These are phyloP conservation scores for Saimiri boliviensis DNA, from an alignment of 2,113 vertebrate species.

Conservation along the genomic window DNA sequence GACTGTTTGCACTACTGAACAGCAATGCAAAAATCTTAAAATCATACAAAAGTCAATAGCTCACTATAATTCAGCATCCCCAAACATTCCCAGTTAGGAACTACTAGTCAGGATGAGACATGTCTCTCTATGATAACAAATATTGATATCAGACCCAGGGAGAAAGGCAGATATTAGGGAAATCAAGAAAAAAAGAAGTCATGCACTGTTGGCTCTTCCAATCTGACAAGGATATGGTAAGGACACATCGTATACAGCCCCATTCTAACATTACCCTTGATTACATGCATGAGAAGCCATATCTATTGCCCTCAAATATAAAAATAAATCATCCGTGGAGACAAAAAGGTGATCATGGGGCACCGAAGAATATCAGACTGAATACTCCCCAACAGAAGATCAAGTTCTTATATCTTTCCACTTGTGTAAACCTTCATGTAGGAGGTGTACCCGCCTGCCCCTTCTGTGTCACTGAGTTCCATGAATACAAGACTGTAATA, in stretches of 20 bases:
- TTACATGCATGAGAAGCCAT: not conserved
- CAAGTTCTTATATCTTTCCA: not conserved
- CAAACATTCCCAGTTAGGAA: not conserved
- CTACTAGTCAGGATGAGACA: not conserved
- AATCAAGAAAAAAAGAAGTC: not conserved
- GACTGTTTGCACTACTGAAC: not conserved
- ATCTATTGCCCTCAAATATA: no score
- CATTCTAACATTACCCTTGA: not conserved
- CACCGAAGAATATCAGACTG: not conserved
- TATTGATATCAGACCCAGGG: no score
- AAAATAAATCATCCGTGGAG: not conserved
- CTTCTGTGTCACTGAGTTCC: accelerated
- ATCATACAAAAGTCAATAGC: not conserved
- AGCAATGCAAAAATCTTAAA: not conserved
- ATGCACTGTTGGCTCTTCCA: not conserved
- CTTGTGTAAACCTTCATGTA: accelerated
- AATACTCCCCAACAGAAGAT: not conserved
- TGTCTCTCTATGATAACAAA: not conserved
- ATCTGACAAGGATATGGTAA: not conserved
- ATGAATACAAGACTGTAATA: accelerated
- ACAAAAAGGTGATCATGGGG: not conserved
- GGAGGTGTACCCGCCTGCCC: no score
- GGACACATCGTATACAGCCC: not conserved
- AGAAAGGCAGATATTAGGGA: not conserved
- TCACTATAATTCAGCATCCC: not conserved